Percentiles rank a stretch among this genome's conserved stretches.
These are phyloP conservation scores for Itoplectis maculator DNA, from an alignment of 2,888 invertebrate species.

Conservation along the genomic window DNA sequence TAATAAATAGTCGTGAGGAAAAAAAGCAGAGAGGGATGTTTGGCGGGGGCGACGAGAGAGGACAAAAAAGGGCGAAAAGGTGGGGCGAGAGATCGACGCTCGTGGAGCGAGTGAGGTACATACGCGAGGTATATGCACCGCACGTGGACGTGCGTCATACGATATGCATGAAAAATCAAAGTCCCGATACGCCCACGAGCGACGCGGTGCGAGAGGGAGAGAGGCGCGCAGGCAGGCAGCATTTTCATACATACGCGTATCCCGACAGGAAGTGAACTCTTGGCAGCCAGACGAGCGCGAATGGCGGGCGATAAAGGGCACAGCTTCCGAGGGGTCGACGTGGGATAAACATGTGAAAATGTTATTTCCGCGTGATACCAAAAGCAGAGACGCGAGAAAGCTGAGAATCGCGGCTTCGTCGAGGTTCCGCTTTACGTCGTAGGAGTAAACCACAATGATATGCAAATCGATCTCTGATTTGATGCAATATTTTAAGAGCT, in stretches of 20 bases:
- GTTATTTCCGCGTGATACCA: slow-evolving; percentile 34
- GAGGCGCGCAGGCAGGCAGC: slow-evolving; percentile 2
- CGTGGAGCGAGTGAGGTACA: slow-evolving; percentile 19
- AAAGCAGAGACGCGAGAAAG: background rate
- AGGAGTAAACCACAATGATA: background rate
- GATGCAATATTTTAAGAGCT: background rate
- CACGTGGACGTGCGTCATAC: slow-evolving; percentile 11
- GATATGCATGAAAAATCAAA: slow-evolving; percentile 62
- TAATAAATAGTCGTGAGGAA: slow-evolving; percentile 34
- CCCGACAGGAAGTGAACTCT: slow-evolving; percentile 41
- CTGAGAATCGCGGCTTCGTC: slow-evolving; percentile 1
- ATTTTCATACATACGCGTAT: slow-evolving; percentile 21
- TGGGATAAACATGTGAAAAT: slow-evolving; percentile 32
- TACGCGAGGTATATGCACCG: slow-evolving; percentile 5
- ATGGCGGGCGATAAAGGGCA: slow-evolving; percentile 55
- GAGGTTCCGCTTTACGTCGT: background rate
- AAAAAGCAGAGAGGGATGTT: slow-evolving; percentile 13
- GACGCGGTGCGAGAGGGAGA: slow-evolving; percentile 19
- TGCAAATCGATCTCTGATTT: background rate
- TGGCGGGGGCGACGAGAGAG: slow-evolving; percentile 14
- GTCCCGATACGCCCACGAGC: slow-evolving; percentile 36
- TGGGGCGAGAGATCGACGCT: slow-evolving; percentile 47
- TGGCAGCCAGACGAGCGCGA: slow-evolving; percentile 38
- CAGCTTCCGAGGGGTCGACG: slow-evolving; percentile 16
- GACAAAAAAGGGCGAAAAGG: slow-evolving; percentile 25